Base-by-base conservation (phyloP, 2,797 vertebrate species). In the Eremophila alpestris region DNA sequence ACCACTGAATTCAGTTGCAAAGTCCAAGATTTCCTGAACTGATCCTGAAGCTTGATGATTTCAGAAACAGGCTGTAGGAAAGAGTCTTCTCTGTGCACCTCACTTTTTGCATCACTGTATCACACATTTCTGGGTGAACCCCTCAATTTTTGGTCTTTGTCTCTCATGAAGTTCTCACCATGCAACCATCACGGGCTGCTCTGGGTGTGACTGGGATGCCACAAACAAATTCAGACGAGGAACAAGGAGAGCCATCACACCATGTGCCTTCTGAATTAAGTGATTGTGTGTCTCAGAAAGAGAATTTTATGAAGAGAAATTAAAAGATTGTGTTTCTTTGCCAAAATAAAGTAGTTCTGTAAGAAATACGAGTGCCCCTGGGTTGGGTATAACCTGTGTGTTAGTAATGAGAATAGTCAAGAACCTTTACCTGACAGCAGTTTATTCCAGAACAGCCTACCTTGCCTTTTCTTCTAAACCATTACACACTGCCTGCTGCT, bases 201-300 rank as follows among this genome's bases (percentile, higher is more conserved):
- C 13, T 43, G 64, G 55, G 23, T 3, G 9, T 7, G 9, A 41
- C 48, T 0, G 0, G 19, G 68, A 22, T 75, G 41, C 34, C 62
- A 38, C 38, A n/a, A 38, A 40, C 9, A 58, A 74, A 68, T 32
- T 26, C 54, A 56, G 36, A 8, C 43, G 14, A 73, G 77, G 68
- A 74, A 19, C 43, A 65, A 74, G n/a, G 40, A 73, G 17, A 79
- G 34, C n/a, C 48, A 76, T 48, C 78, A 40, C 1, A 5, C 24
- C 1, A 0, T 26, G 7, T 21, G 19, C 40, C 27, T 48, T 81
- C n/a, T 75, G 65, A 89, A 51, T 55, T 21, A 65, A 5, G 11
- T 11, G 9, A 32, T 3, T 43, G 3, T 21, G 59, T 78, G 62
- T 56, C 49, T 46, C 3, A 8, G 58, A 90, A 74, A 74, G 62